Evolutionary conservation across 2,888 invertebrate genomes (phyloP).

Genomic region (Temnothorax ravouxi): DNA sequence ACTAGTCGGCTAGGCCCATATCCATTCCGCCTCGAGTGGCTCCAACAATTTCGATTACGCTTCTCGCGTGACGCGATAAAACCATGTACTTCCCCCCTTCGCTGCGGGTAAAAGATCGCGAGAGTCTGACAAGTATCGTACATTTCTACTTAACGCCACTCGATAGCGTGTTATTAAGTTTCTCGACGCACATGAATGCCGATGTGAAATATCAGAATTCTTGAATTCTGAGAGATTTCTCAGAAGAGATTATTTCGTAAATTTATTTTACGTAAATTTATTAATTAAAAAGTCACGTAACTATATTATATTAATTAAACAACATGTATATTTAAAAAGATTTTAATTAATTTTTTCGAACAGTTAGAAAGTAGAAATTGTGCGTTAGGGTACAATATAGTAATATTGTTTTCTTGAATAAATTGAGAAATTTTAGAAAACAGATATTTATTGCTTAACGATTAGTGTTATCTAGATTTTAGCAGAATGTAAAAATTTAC

Average conservation of each 20-base stretch:
- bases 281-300: background rate
- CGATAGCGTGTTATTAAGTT: background rate
- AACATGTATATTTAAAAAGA: too few relatives aligned
- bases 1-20: conserved; percentile 53
- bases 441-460: background rate
- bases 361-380: background rate
- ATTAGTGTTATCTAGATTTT: background rate
- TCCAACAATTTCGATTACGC: conserved; percentile 68
- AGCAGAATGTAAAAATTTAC: background rate
- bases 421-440: conserved; percentile 29
- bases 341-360: background rate
- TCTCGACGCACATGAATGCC: background rate
- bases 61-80: conserved; percentile 65
- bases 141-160: conserved; percentile 55
- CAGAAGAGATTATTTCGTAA: conserved; percentile 9
- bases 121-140: conserved; percentile 47
- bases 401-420: background rate
- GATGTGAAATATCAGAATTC: conserved; percentile 4
- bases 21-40: conserved; percentile 57
- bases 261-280: conserved; percentile 28
- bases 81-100: conserved; percentile 33
- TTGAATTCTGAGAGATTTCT: background rate
- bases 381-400: background rate
- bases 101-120: conserved; percentile 9
- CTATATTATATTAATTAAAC: background rate